These are phyloP conservation scores for Lateolabrax maculatus DNA, from an alignment of 2,797 vertebrate genomes.

Conservation along the genomic window DNA sequence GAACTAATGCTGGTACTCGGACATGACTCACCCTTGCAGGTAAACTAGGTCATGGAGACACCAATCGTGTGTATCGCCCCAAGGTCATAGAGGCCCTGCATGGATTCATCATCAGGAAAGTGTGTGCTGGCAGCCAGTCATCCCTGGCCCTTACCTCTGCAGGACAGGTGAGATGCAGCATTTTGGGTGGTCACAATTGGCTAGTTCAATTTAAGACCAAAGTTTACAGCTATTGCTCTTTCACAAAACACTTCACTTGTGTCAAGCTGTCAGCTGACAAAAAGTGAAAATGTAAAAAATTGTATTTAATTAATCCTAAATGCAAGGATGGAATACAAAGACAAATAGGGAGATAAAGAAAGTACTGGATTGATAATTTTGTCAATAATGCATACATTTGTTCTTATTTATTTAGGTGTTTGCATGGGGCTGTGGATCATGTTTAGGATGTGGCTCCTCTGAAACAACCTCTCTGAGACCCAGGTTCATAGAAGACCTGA, in stretches of 20 bases:
- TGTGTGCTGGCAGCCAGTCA: slow-evolving; percentile 90
- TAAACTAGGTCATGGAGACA: slow-evolving; percentile 90
- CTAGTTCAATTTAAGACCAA: neutral
- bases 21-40: slow-evolving; percentile 75
- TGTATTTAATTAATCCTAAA: neutral
- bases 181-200: slow-evolving; percentile 5
- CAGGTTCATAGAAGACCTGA: slow-evolving; percentile 87
- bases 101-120: slow-evolving; percentile 89
- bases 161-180: slow-evolving; percentile 85
- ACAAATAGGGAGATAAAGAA: neutral
- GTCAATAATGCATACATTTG: neutral
- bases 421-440: slow-evolving; percentile 90
- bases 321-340: neutral
- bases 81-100: slow-evolving; percentile 89
- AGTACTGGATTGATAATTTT: neutral
- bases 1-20: neutral
- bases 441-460: slow-evolving; percentile 88
- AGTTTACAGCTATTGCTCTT: neutral
- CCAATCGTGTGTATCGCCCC: slow-evolving; percentile 88
- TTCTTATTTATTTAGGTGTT: slow-evolving; percentile 81
- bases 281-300: neutral
- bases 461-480: slow-evolving; percentile 88
- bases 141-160: slow-evolving; percentile 89
- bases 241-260: neutral
- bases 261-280: neutral